Base-by-base conservation (phyloP, 2,797 vertebrate genomes). In the Tangara arthus region DNA sequence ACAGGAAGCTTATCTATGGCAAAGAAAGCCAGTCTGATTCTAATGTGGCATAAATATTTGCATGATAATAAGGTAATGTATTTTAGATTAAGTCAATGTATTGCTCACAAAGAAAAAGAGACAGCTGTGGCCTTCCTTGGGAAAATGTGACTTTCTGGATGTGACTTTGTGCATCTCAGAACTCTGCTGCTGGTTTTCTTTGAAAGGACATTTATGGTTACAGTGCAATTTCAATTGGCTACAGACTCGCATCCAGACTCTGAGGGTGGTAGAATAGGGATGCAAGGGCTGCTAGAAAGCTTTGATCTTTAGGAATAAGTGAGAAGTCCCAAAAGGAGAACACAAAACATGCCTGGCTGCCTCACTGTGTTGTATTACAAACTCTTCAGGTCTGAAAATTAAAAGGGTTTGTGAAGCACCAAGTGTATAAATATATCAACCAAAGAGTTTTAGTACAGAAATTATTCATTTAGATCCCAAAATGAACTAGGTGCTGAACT, bases 21-120 rank as follows among this genome's bases (percentile, higher is more conserved):
- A 57, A 80, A 93, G 59, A 94, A 65, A 93, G 87, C 34, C 82
- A 95, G 92, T 55, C 39, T 65, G 77, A 81, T 90, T 94, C 75
- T 90, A 87, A 94, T 39, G 71, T 57, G 66, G 77, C 70, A 94
- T 76, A 95, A 94, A 91, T 94, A 97, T 96, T 93, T 96, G 89
- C 91, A 95, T 94, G 72, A 85, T 78, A 93, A 89, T 92, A 83
- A 93, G 75, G 75, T 27, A 57, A 76, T 88, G 30, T 94, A 60
- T 82, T 81, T 93, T 63, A 91, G 87, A 60, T 73, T 28, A 93
- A 95, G 71, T 69, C 56, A 69, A 55, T 55, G 41, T 49, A 60
- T 75, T 47, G 26, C n/a, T 84, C 79, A 86, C 19, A 80, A 78
- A 91, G 71, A 78, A 66, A 73, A 82, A 68, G 66, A 76, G 81